phyloP scores from a whole-genome alignment of 1,140 invertebrate genomes.

The Calosoma granatense region DNA sequence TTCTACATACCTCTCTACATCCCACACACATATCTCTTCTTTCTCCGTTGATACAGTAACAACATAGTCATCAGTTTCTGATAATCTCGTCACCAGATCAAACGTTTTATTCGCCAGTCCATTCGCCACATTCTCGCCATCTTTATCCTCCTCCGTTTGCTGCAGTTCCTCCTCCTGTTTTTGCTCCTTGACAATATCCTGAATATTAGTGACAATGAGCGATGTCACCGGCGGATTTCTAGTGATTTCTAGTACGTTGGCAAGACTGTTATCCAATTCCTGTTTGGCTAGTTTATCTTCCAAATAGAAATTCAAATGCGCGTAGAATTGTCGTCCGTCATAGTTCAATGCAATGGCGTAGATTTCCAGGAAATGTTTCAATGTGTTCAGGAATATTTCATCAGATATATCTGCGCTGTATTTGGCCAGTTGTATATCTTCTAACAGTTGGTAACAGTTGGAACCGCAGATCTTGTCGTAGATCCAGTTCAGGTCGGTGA shows the following conservation, averaged over 20 bases:
- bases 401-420: constrained; percentile 23
- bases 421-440: constrained; percentile 49
- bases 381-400: constrained; percentile 45
- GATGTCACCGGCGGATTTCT: constrained; percentile 42
- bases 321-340: constrained; percentile 64
- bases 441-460: constrained; percentile 50
- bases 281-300: constrained; percentile 34
- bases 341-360: constrained; percentile 57
- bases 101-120: constrained; percentile 29
- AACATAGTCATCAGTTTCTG: constrained; percentile 50
- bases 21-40: constrained; percentile 73
- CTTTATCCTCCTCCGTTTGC: constrained; percentile 31
- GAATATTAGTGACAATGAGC: constrained; percentile 33
- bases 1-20: constrained; percentile 47
- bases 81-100: constrained; percentile 46
- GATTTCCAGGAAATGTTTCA: constrained; percentile 54
- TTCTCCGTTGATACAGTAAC: constrained; percentile 59
- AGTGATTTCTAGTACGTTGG: constrained; percentile 34
- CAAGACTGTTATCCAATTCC: constrained; percentile 23
- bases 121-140: constrained; percentile 35
- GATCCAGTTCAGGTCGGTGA: constrained; percentile 61
- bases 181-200: neutral
- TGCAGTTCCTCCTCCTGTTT: constrained; percentile 23
- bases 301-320: constrained; percentile 50
- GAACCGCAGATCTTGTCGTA: constrained; percentile 62